Base-by-base conservation (phyloP, 2,113 vertebrate species). In the Notarius lentiginosus region DNA sequence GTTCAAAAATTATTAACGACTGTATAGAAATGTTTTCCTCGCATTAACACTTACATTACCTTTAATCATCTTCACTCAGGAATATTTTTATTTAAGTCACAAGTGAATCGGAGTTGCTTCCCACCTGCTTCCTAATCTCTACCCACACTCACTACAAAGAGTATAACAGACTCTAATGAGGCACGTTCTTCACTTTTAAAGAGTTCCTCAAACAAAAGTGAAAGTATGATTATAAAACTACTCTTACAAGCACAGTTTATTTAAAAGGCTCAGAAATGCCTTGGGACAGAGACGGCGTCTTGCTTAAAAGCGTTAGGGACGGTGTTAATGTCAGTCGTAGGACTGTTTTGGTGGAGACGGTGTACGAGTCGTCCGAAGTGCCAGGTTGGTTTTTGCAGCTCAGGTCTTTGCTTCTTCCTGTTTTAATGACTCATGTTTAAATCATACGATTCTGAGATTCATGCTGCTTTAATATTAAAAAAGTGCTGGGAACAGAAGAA, bases 351-450 rank as follows among this genome's bases (percentile, higher is more conserved):
- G 18, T 22, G 30, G 24, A n/a, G 30, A 41, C 11, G 60, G 10
- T 10, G 5, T 27, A 17, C 55, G 30, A 80, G 20, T 22, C 47
- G 34, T 47, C 47, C 68, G n/a, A 60, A 65, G 27, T n/a, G 49
- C 0, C n/a, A 18, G 53, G n/a, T 24, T 30, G 41, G 30, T 79
- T 77, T 68, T 18, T 47, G 14, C 72, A 86, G 77, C 53, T 49
- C 63, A 84, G 51, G 22, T 51, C 41, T 76, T 70, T 49, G 14
- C 61, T 30, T 24, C 61, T 8, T 41, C 41, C 41, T 41, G 14
- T 41, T 70, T 70, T 80, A 34, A 60, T 80, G 76, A 58, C 61
- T 70, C 76, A 20, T 60, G 49, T 79, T 86, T 86, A 63, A 80
- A 80, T 79, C 61, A 56, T 24, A 56, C 7, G 47, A 63, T 65